These are phyloP conservation scores for Maniola hyperantus DNA, from an alignment of 2,888 invertebrate species.

Conservation along the genomic window DNA sequence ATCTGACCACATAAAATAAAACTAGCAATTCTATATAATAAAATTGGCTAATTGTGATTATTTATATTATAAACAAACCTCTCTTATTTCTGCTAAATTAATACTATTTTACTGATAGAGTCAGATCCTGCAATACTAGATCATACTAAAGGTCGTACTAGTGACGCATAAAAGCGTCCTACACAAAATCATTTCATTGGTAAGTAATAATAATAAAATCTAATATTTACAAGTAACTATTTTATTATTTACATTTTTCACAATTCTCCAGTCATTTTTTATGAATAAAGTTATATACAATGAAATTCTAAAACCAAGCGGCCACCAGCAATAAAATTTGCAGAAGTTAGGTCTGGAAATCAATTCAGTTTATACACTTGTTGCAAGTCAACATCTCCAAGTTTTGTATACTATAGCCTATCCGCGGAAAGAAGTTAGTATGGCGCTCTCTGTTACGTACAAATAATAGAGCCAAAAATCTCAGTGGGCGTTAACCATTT, in stretches of 20 bases:
- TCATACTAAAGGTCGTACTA: slow-evolving; percentile 58
- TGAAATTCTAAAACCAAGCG: slow-evolving; percentile 24
- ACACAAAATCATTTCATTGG: slow-evolving; percentile 63
- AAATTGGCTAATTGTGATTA: slow-evolving; percentile 30
- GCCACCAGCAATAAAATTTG: too few species aligned
- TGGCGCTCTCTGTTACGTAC: too few species aligned
- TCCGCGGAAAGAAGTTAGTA: too few species aligned
- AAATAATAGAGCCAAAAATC: too few species aligned
- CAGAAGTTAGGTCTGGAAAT: too few species aligned
- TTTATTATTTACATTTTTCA: slow-evolving; percentile 52
- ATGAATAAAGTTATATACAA: slow-evolving; percentile 26
- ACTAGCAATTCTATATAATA: slow-evolving; percentile 34
- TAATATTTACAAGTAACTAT: slow-evolving; percentile 60
- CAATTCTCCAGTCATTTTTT: slow-evolving; percentile 26
- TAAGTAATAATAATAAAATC: slow-evolving; percentile 57
- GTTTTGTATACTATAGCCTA: too few species aligned
- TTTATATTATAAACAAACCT: slow-evolving; percentile 21
- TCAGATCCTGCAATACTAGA: slow-evolving; percentile 51
- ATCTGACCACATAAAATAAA: slow-evolving; percentile 26
- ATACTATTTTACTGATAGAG: slow-evolving; percentile 29
- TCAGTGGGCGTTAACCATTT: too few species aligned
- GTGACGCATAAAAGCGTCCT: slow-evolving; percentile 66
- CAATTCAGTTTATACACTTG: too few species aligned
- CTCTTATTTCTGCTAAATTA: slow-evolving; percentile 29
- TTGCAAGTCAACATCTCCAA: too few species aligned